Conservation (phyloP, 2,113 vertebrate species). For the Tympanuchus pallidicinctus region DNA sequence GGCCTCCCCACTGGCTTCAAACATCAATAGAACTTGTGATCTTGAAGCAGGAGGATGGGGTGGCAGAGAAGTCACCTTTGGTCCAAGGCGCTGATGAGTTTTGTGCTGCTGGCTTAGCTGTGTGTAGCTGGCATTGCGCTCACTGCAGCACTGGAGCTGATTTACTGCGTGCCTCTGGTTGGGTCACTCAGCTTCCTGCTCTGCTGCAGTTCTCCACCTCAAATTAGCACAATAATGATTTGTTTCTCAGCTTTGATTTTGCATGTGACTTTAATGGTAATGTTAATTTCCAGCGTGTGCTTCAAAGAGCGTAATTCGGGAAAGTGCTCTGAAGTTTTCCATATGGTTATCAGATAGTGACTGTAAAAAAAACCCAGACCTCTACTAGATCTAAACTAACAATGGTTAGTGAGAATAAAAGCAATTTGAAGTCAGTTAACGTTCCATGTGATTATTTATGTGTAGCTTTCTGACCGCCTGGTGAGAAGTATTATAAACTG, state of each 20-base stretch:
- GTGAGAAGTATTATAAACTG: not conserved
- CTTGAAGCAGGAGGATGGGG: not conserved
- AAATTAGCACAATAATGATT: not conserved
- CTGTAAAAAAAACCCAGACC: not conserved
- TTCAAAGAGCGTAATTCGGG: not conserved
- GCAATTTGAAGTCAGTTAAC: not conserved
- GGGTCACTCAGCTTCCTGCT: not conserved
- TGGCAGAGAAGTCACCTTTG: not conserved
- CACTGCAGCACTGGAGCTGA: fast-evolving
- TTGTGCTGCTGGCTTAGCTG: not conserved
- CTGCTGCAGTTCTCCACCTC: not conserved
- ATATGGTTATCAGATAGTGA: not conserved
- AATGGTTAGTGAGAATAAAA: not conserved
- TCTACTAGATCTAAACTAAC: not conserved
- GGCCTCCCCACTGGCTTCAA: not conserved
- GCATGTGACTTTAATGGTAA: not conserved
- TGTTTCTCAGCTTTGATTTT: not conserved
- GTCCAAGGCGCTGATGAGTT: not conserved
- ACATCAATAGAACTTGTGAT: not conserved
- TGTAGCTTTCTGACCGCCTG: not conserved
- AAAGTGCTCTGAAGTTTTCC: not conserved
- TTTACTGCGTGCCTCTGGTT: fast-evolving
- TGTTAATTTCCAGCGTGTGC: not conserved
- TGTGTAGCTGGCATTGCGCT: not conserved
- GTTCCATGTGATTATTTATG: not conserved